These are phyloP conservation scores for Spisula subtruncata DNA, from an alignment of 2,888 invertebrate species.

Conservation along the genomic window DNA sequence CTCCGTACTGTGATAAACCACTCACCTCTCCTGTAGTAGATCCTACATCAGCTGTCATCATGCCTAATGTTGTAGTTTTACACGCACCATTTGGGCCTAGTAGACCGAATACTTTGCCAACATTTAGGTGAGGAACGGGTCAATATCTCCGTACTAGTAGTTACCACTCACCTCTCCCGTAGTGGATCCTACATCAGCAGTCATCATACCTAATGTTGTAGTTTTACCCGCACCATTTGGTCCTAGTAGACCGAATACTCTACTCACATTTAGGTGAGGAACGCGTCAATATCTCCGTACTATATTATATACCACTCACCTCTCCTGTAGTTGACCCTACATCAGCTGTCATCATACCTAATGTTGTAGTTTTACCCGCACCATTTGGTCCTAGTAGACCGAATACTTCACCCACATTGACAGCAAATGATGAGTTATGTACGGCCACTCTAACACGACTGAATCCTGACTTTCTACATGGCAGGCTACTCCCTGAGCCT, in stretches of 20 bases:
- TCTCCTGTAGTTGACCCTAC: constrained; percentile 92
- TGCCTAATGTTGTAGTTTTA: constrained; percentile 95
- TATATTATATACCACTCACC: constrained; percentile 87
- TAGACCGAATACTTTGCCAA: constrained; percentile 94
- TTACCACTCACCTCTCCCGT: constrained; percentile 90
- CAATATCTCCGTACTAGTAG: too few relatives aligned
- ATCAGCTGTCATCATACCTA: constrained; percentile 95
- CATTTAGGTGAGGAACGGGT: too few relatives aligned
- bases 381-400: constrained; percentile 95
- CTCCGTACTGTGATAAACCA: too few relatives aligned
- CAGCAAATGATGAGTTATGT: constrained; percentile 92
- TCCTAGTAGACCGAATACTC: constrained; percentile 94
- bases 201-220: constrained; percentile 95
- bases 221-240: constrained; percentile 97
- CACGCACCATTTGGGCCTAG: constrained; percentile 96
- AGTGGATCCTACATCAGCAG: constrained; percentile 93
- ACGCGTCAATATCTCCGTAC: too few relatives aligned
- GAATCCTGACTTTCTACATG: constrained; percentile 55
- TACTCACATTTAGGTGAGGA: constrained; percentile 87
- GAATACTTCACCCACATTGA: constrained; percentile 94
- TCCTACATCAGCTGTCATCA: constrained; percentile 94
- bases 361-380: constrained; percentile 95
- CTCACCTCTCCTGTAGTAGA: constrained; percentile 92
- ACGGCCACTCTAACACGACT: constrained; percentile 90
- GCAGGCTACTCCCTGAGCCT: not conserved